Percentiles rank a stretch among this genome's conserved stretches.
These are phyloP conservation scores for Andrena dorsata DNA, from an alignment of 2,888 invertebrate species.

Conservation along the genomic window DNA sequence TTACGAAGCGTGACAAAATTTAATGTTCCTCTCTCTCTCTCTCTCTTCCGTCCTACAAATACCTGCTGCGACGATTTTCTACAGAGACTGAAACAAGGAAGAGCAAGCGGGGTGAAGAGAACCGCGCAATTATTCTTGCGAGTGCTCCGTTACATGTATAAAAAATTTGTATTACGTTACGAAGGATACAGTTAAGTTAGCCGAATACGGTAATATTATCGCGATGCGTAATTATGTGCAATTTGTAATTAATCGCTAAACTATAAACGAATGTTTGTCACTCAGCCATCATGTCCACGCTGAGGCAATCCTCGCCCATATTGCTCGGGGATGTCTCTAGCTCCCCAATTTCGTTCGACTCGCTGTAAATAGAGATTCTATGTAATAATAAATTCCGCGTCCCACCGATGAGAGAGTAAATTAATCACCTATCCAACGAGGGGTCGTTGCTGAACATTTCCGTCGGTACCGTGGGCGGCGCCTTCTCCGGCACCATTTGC, in stretches of 20 bases:
- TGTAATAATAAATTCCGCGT: not conserved
- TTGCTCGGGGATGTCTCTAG: constrained; percentile 94
- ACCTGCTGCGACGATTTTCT: not conserved
- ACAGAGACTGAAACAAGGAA: not conserved
- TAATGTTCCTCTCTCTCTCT: not conserved
- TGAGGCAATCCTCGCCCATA: constrained; percentile 92
- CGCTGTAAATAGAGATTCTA: constrained; percentile 87
- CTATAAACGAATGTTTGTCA: constrained; percentile 77
- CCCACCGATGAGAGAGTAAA: not conserved
- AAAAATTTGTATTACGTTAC: constrained; percentile 74
- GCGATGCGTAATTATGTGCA: constrained; percentile 68
- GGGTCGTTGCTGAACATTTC: constrained; percentile 98
- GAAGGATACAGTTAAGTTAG: constrained; percentile 73
- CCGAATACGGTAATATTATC: constrained; percentile 66
- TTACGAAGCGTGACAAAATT: not conserved
- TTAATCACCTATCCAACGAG: constrained; percentile 91
- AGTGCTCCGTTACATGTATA: constrained; percentile 64
- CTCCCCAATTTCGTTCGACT: constrained; percentile 92
- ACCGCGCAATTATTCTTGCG: not conserved
- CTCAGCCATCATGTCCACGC: constrained; percentile 88
- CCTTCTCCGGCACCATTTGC: constrained; percentile 93
- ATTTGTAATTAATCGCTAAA: constrained; percentile 66
- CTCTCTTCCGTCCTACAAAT: not conserved
- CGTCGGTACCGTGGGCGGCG: constrained; percentile 95
- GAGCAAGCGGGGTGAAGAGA: constrained; percentile 8